Percentiles rank a stretch among this genome's conserved stretches.
Conservation (phyloP, 2,888 invertebrate genomes). For the Sympetrum striolatum region DNA sequence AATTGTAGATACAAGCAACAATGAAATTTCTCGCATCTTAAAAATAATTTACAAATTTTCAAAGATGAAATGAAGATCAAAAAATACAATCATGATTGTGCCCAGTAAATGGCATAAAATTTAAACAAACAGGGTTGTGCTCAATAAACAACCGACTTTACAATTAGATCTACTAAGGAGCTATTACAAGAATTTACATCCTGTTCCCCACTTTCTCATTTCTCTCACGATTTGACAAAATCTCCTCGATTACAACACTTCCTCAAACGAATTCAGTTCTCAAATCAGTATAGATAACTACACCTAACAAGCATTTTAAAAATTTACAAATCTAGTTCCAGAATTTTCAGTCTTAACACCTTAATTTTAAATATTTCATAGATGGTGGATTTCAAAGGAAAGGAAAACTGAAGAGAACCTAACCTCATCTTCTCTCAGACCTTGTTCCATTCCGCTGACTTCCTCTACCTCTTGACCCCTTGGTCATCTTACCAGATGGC, state of each 20-base stretch:
- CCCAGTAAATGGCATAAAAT: neutral
- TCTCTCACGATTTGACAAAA: neutral
- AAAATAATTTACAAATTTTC: neutral
- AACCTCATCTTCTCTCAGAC: slow-evolving; percentile 17
- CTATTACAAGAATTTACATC: neutral
- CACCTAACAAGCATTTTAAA: neutral
- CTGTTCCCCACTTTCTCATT: neutral
- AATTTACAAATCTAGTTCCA: neutral
- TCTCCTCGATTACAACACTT: neutral
- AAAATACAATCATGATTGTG: neutral
- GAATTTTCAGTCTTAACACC: slow-evolving; percentile 8
- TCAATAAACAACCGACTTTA: neutral
- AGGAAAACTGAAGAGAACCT: neutral
- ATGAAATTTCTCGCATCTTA: neutral
- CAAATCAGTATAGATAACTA: neutral
- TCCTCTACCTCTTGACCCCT: slow-evolving; percentile 6
- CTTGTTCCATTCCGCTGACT: slow-evolving; percentile 25
- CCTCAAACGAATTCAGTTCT: neutral
- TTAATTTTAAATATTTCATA: neutral
- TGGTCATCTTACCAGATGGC: neutral
- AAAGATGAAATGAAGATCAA: neutral
- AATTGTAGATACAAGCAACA: neutral
- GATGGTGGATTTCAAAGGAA: neutral
- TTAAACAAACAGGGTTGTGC: neutral
- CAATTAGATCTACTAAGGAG: neutral